Conservation (phyloP, 2,113 vertebrate species). For the Ailurus styani region DNA sequence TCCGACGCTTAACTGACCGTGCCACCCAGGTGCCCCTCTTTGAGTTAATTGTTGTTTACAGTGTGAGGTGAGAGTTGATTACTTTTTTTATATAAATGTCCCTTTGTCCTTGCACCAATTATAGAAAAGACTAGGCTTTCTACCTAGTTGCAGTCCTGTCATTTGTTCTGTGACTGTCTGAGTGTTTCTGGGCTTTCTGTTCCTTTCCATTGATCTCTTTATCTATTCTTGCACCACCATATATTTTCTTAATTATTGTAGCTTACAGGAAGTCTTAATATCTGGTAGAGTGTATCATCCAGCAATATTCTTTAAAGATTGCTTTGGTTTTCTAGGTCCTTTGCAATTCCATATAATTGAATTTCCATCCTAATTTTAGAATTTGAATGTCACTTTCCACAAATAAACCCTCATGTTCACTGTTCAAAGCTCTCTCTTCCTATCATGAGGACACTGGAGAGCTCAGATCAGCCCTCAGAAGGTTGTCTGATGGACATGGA, state of each 20-base stretch:
- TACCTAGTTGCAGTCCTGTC: background rate
- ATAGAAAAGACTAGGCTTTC: background rate
- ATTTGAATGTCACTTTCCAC: background rate
- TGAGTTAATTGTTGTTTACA: background rate
- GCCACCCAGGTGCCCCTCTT: background rate
- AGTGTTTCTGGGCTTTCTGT: background rate
- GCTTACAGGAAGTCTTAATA: background rate
- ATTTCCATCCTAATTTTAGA: constrained; percentile 21
- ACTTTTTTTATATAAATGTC: background rate
- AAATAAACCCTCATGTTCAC: background rate
- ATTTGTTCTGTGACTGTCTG: background rate
- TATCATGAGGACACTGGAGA: background rate
- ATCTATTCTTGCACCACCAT: background rate
- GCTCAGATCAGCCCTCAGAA: background rate
- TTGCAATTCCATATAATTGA: background rate
- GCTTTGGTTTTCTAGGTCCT: background rate
- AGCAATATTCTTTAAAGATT: background rate
- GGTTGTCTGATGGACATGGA: background rate
- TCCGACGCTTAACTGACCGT: too few species aligned
- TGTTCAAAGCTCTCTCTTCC: background rate
- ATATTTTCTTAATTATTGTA: background rate
- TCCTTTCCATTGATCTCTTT: background rate
- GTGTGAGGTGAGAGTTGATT: background rate
- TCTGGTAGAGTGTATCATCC: background rate
- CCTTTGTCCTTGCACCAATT: background rate